These are phyloP conservation scores for Palloptera scutellata DNA, from an alignment of 2,888 invertebrate species.

Conservation along the genomic window DNA sequence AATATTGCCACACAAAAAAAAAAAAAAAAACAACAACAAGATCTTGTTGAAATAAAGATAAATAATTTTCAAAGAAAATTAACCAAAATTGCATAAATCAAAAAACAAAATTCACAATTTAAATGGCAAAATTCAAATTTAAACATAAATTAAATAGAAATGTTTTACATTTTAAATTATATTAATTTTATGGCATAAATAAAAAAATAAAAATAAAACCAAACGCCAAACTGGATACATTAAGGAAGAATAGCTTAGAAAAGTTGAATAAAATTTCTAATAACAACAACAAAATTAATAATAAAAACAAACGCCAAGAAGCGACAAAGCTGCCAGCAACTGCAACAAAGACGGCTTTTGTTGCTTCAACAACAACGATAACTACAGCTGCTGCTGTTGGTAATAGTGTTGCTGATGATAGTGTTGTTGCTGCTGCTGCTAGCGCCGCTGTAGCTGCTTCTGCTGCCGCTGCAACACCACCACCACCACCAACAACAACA, in stretches of 20 bases:
- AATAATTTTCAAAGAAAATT: slow-evolving; percentile 21
- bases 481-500: slow-evolving; percentile 23
- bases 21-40: slow-evolving; percentile 27
- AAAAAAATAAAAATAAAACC: slow-evolving; percentile 15
- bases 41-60: slow-evolving; percentile 29
- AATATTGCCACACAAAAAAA: slow-evolving; percentile 3
- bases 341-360: slow-evolving; percentile 18
- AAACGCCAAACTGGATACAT: background rate
- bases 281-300: slow-evolving; percentile 19
- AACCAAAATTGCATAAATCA: slow-evolving; percentile 14
- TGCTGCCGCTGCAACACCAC: slow-evolving; percentile 21
- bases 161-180: slow-evolving; percentile 15
- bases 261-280: slow-evolving; percentile 4
- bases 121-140: slow-evolving; percentile 42
- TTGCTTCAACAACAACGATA: slow-evolving; percentile 17
- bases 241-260: background rate
- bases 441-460: slow-evolving; percentile 19
- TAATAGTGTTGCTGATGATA: slow-evolving; percentile 20
- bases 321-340: slow-evolving; percentile 1
- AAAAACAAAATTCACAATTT: slow-evolving; percentile 17
- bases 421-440: slow-evolving; percentile 31
- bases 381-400: slow-evolving; percentile 28
- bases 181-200: slow-evolving; percentile 20
- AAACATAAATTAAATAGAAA: slow-evolving; percentile 29
- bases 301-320: background rate